Evolutionary conservation across 2,113 vertebrate genomes (phyloP), one percentile per base, ranked within the genome.

Genomic region (Meles meles): DNA sequence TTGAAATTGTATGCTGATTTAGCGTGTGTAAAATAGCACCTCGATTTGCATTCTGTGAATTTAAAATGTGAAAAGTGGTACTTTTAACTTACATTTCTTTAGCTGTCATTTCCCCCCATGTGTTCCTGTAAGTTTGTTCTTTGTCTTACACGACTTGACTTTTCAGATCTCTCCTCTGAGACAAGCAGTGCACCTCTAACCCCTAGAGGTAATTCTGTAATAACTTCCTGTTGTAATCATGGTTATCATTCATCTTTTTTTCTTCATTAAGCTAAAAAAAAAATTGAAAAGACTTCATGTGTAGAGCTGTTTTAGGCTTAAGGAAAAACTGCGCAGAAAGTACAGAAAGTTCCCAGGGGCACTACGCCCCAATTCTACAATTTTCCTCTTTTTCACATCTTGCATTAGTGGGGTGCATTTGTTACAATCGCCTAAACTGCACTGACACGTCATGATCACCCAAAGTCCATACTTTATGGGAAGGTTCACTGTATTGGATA

Each of bases 301-400:
- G 5, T 47, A 59, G 88, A 67, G 10, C n/a, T 55, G 57, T 74
- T 57, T 65, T 65, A 55, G 37, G 34, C n/a, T 49, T 52, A 82
- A 37, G 90, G 44, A 65, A 74, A 82, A 39, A 29, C 6, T 44
- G 31, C 80, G 6, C 25, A 10, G 21, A 31, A 55, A 57, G 59
- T 55, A 34, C 23, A 27, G n/a, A 27, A 23, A 69, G 5, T 55
- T 79, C 42, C 72, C 20, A 10, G n/a, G 5, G 7, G 29, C 11
- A 14, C 17, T 29, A 6, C 6, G 13, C 27, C 37, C 4, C 0
- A 3, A 61, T 37, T 12, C 21, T n/a, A 5, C 3, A 44, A 1
- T 44, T 31, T n/a, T 67, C 23, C 29, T 15, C 0, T 9, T 25
- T 37, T 34, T 27, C 59, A 31, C 47, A 67, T 14, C n/a, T 23